phyloP scores from a whole-genome alignment of 2,888 invertebrate genomes.

The Nyleta sp. region DNA sequence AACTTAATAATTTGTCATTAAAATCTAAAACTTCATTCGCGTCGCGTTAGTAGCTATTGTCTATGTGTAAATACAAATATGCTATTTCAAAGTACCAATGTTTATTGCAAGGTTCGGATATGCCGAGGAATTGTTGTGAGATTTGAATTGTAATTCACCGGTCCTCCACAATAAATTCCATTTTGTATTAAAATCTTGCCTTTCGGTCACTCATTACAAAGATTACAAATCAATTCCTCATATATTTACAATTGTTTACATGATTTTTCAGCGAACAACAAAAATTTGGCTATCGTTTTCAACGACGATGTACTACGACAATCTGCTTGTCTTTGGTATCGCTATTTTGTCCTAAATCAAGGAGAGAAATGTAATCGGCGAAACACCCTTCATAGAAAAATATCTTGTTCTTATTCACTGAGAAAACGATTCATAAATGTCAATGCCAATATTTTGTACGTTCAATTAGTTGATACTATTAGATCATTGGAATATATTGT shows the following conservation, averaged over 20 bases:
- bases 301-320: slow-evolving; percentile 10
- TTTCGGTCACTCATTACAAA: too few relatives aligned
- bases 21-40: background rate
- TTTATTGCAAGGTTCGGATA: slow-evolving; percentile 22
- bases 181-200: too few relatives aligned
- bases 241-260: background rate
- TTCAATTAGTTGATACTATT: too few relatives aligned
- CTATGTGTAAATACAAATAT: slow-evolving; percentile 34
- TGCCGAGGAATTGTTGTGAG: background rate
- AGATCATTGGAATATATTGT: too few relatives aligned
- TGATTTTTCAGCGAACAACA: too few relatives aligned
- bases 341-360: slow-evolving; percentile 44
- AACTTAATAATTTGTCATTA: background rate
- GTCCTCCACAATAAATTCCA: background rate
- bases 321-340: slow-evolving; percentile 50
- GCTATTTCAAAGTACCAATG: slow-evolving; percentile 32
- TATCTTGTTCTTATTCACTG: slow-evolving; percentile 17
- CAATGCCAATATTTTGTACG: too few relatives aligned
- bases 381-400: slow-evolving; percentile 27
- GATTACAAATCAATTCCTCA: background rate
- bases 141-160: background rate
- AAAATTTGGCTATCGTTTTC: too few relatives aligned
- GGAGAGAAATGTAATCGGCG: background rate
- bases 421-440: too few relatives aligned
- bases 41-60: slow-evolving; percentile 32